Evolutionary conservation across 2,888 invertebrate genomes (phyloP).

Genomic region (Harpalus rubripes): DNA sequence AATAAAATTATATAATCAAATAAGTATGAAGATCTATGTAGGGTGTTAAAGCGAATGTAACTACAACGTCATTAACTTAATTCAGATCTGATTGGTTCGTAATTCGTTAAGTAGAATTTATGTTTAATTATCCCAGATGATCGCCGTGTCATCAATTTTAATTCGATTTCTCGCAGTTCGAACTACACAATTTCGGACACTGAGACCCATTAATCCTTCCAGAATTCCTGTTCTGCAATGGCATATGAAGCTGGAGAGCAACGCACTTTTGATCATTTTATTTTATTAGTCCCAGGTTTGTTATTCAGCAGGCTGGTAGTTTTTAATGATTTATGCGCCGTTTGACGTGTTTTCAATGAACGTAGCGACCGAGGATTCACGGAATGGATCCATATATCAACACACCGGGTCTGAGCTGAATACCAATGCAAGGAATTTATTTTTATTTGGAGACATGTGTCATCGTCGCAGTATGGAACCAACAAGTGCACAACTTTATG

Average conservation of each 20-base stretch:
- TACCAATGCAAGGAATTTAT: conserved; percentile 47
- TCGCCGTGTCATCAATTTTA: conserved; percentile 39
- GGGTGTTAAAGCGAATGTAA: too few relatives aligned
- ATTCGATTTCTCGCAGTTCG: conserved; percentile 18
- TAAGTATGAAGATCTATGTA: too few relatives aligned
- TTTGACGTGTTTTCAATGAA: conserved; percentile 63
- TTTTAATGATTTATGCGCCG: conserved; percentile 54
- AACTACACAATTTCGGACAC: conserved; percentile 12
- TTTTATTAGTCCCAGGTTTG: conserved; percentile 48
- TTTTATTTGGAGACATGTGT: conserved; percentile 56
- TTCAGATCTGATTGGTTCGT: not conserved
- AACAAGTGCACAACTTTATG: conserved; percentile 60
- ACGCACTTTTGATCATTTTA: conserved; percentile 45
- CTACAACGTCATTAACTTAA: too few relatives aligned
- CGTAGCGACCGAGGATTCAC: conserved; percentile 37
- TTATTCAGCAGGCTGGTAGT: not conserved
- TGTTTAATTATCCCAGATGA: conserved; percentile 5
- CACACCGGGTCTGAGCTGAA: conserved; percentile 35
- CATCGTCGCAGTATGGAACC: conserved; percentile 39
- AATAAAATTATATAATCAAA: too few relatives aligned
- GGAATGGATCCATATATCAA: conserved; percentile 59
- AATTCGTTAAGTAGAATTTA: conserved; percentile 15
- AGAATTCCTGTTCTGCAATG: conserved; percentile 12
- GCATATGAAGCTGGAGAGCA: not conserved
- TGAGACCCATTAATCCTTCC: conserved; percentile 11